Evolutionary conservation across 2,888 invertebrate genomes (phyloP), one percentile per base, ranked within the genome.

Genomic region (Mythimna ferrago): DNA sequence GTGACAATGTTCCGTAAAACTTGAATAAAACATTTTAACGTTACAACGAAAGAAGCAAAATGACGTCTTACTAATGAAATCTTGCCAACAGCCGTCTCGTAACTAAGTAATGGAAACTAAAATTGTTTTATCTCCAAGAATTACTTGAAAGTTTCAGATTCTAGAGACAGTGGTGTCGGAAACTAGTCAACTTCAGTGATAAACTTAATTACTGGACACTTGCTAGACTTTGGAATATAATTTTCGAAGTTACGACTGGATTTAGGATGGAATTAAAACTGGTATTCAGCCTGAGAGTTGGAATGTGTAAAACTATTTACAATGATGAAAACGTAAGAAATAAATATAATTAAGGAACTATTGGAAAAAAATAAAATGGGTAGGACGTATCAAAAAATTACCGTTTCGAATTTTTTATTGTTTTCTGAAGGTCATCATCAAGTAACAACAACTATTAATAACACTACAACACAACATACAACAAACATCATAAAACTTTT

Each of bases 201-300:
- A 81, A 76, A 81, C 67, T 84, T 65, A 72, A 72, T 76, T 73
- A 81, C 35, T 44, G 69, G 68, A 72, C 58, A 72, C 71, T 72
- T 66, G 73, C 57, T 77, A 48, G 9, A 63, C 44, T 70, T 41
- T 41, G 10, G 58, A 65, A 51, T 65, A 65, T 57, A 38, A 62
- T 65, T 78, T 56, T n/a, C 51, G 2, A 64, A 67, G 60, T 67
- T 48, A 21, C 26, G 35, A 41, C 63, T 26, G 38, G 10, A 53
- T 65, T 82, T 21, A n/a, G 41, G 6, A 11, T 73, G 63, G 63
- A 54, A 66, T 63, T 63, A 6, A 38, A 66, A 60, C 58, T 51
- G 10, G 11, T 35, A 14, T 53, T 54, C 4, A n/a, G 9, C 5
- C 4, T 41, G 48, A 48, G 16, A 5, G 48, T 48, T 44, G 14